Conservation (phyloP, 1,140 invertebrate genomes). For the Meloidogyne chitwoodi region DNA sequence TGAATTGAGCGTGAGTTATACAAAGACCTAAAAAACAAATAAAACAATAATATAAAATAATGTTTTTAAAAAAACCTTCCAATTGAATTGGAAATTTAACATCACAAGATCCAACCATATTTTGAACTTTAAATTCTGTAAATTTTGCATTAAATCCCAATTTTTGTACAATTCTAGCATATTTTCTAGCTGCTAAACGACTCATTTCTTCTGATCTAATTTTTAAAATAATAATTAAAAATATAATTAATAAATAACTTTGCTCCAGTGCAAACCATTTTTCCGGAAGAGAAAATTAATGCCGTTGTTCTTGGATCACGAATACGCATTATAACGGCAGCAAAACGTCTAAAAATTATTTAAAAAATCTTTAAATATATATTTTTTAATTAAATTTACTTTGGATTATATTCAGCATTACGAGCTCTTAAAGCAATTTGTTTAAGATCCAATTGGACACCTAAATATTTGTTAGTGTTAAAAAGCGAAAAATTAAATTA, state of each 20-base stretch:
- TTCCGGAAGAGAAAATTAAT: conserved; percentile 96
- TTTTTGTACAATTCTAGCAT: conserved; percentile 95
- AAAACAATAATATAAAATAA: background rate
- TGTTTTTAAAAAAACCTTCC: conserved; percentile 68
- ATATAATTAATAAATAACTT: conserved; percentile 83
- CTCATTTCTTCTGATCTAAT: conserved; percentile 22
- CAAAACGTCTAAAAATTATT: conserved; percentile 78
- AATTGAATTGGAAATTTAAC: conserved; percentile 97
- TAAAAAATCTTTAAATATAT: background rate
- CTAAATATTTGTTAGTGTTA: conserved; percentile 25
- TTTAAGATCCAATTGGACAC: conserved; percentile 80
- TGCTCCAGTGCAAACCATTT: conserved; percentile 99
- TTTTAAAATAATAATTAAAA: background rate
- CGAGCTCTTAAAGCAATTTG: conserved; percentile 96
- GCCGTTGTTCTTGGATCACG: conserved; percentile 96
- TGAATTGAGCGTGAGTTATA: conserved; percentile 73
- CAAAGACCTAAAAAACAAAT: conserved; percentile 6
- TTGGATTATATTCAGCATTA: conserved; percentile 98
- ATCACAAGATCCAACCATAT: conserved; percentile 99
- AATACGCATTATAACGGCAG: conserved; percentile 99
- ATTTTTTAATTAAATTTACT: background rate
- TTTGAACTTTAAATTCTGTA: conserved; percentile 89
- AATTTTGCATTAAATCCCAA: conserved; percentile 96
- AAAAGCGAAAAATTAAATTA: conserved; percentile 5
- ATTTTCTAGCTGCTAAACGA: conserved; percentile 72